Base-by-base conservation (phyloP, 2,888 invertebrate species). In the Spisula subtruncata region DNA sequence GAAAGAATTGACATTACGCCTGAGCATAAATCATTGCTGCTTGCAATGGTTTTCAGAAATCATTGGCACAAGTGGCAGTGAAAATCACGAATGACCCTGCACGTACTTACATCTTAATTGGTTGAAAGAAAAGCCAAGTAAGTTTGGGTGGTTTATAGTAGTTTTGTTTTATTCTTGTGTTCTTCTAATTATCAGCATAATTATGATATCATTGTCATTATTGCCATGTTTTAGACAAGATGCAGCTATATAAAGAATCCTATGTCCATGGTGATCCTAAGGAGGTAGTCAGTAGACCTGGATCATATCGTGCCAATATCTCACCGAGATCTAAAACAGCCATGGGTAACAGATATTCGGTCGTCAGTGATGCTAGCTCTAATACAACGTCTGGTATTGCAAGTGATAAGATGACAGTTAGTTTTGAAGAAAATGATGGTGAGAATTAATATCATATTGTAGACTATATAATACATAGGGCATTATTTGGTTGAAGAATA, bases 301-400 rank as follows among this genome's bases (percentile, higher is more conserved):
- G 95, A n/a, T 75, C 93, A 8, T 94, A 93, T 80, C 91, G 94
- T 46, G 89, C 93, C 12, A 94, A 93, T 56, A 90, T 94, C 18
- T 94, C 95, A 10, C 95, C 95, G 5, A 92, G 93, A 54, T 93
- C 93, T 29, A 95, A 94, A 41, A 83, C 92, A 16, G 91, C 93
- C 46, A 90, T 90, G 75, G 94, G 93, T 48, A 95, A 98, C 97
- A 87, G 98, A 94, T 98, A 98, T 96, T 98, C 98, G 87, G 98
- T 99, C 51, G 98, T 99, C 96, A 98, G 98, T 90, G 98, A 98
- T 95, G 98, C 99, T 75, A 99, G 99, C 95, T 99, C 99, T n/a
- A 99, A 99, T 96, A 99, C 99, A 71, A 99, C 99, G 41, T 99
- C 99, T 51, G 99, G 99, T 89, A 99, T 99, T 94, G 99, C 99